Evolutionary conservation across 2,888 invertebrate species (phyloP).

Genomic region (Endotricha flammealis): DNA sequence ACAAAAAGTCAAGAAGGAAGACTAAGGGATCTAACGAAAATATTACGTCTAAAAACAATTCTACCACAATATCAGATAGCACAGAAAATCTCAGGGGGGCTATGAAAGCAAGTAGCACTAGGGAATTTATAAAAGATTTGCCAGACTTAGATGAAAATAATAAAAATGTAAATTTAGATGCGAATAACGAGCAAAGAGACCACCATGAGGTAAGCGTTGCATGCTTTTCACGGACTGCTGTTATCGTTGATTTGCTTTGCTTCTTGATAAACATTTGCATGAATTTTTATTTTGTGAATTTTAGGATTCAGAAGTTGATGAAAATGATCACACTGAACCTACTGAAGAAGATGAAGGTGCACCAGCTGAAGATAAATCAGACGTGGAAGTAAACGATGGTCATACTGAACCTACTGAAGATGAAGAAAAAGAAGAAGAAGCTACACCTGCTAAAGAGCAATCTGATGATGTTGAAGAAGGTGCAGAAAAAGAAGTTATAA

Average conservation of each 20-base stretch:
- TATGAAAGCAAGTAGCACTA: conserved; percentile 68
- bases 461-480: conserved; percentile 8
- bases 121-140: conserved; percentile 61
- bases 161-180: conserved; percentile 25
- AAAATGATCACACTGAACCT: conserved; percentile 15
- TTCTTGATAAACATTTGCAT: conserved; percentile 66
- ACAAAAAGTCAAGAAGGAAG: conserved; percentile 60
- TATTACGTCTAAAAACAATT: conserved; percentile 67
- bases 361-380: conserved; percentile 17
- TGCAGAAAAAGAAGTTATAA: conserved; percentile 10
- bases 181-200: conserved; percentile 30
- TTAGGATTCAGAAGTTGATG: conserved; percentile 50
- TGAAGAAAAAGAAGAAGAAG: conserved; percentile 10
- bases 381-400: too few relatives aligned
- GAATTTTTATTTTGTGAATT: conserved; percentile 58
- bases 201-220: conserved; percentile 55
- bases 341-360: conserved; percentile 13
- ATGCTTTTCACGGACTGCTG: conserved; percentile 42
- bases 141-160: conserved; percentile 59
- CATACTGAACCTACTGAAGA: neutral
- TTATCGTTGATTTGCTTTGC: conserved; percentile 63
- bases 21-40: conserved; percentile 62
- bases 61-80: conserved; percentile 58
- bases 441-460: conserved; percentile 8
- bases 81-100: conserved; percentile 41